A percentile compares a stretch with the other conserved stretches of the same genome.
Evolutionary conservation across 2,888 invertebrate genomes (phyloP).

Genomic region (Candidula unifasciata): DNA sequence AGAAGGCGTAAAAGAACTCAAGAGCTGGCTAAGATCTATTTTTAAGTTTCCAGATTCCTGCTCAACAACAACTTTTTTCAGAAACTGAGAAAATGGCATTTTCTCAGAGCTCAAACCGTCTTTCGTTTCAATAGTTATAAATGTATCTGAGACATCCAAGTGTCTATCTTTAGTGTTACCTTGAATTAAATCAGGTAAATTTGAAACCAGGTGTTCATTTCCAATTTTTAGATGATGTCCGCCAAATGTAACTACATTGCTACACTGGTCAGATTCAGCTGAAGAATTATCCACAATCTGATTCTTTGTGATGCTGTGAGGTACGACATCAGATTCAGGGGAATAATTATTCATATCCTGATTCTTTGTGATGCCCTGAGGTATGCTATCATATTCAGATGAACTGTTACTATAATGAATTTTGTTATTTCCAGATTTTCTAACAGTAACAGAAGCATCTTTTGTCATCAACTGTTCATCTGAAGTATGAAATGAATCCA

Average conservation of each 20-base stretch:
- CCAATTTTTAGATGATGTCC: neutral
- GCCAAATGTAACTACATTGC: neutral
- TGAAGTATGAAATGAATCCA: neutral
- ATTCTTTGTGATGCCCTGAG: neutral
- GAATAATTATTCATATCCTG: neutral
- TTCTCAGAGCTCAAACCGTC: constrained; percentile 48
- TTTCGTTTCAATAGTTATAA: constrained; percentile 50
- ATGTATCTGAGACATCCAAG: constrained; percentile 45
- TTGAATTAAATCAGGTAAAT: neutral
- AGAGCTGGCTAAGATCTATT: constrained; percentile 37
- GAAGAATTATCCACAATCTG: neutral
- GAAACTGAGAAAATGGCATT: constrained; percentile 48
- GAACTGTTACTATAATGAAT: no score
- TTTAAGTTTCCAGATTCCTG: constrained; percentile 41
- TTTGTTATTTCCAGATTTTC: neutral
- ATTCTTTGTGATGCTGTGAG: neutral
- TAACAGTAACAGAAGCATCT: neutral
- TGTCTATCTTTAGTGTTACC: neutral
- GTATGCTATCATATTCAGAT: neutral
- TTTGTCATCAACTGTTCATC: neutral
- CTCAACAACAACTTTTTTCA: constrained; percentile 44
- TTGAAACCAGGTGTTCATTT: neutral
- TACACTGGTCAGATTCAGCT: neutral
- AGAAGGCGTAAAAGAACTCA: constrained; percentile 1
- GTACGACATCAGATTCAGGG: neutral